Evolutionary conservation across 1,140 invertebrate species (phyloP).

Genomic region (Diabrotica virgifera): DNA sequence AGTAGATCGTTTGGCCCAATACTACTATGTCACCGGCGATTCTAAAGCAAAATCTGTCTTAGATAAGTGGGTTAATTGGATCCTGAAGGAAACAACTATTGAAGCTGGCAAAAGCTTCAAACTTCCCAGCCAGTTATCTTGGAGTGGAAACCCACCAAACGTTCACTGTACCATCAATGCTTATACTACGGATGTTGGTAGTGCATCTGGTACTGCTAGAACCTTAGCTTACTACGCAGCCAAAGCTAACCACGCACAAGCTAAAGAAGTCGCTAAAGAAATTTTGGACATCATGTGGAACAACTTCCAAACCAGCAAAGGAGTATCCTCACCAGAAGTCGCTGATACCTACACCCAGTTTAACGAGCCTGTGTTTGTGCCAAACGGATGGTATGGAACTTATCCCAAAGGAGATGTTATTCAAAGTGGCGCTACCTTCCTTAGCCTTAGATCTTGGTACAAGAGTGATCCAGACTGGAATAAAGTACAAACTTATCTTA

Average conservation of each 20-base stretch:
- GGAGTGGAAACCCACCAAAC: slow-evolving; percentile 26
- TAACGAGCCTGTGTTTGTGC: slow-evolving; percentile 25
- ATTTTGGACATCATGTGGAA: slow-evolving; percentile 24
- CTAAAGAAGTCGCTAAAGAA: slow-evolving; percentile 20
- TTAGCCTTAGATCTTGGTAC: slow-evolving; percentile 26
- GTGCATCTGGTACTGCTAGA: slow-evolving; percentile 22
- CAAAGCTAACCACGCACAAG: slow-evolving; percentile 18
- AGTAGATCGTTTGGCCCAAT: slow-evolving; percentile 29
- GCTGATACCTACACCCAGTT: slow-evolving; percentile 19
- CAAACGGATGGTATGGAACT: slow-evolving; percentile 23
- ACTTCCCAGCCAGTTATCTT: slow-evolving; percentile 20
- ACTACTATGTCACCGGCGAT: slow-evolving; percentile 31
- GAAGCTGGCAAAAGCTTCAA: slow-evolving; percentile 18
- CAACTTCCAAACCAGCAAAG: slow-evolving; percentile 16
- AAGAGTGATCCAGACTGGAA: slow-evolving; percentile 24
- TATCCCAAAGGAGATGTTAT: slow-evolving; percentile 28
- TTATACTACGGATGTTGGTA: slow-evolving; percentile 22
- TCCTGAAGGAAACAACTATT: slow-evolving; percentile 16
- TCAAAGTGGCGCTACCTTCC: slow-evolving; percentile 10
- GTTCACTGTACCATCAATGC: slow-evolving; percentile 16
- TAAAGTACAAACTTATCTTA: slow-evolving; percentile 20
- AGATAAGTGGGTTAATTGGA: slow-evolving; percentile 25
- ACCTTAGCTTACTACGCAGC: slow-evolving; percentile 26
- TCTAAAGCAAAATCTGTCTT: slow-evolving; percentile 23
- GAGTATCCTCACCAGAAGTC: slow-evolving; percentile 18